Percentiles rank a stretch among this genome's conserved stretches.
phyloP scores from a whole-genome alignment of 2,888 invertebrate genomes.

The Gastrophysa polygoni region DNA sequence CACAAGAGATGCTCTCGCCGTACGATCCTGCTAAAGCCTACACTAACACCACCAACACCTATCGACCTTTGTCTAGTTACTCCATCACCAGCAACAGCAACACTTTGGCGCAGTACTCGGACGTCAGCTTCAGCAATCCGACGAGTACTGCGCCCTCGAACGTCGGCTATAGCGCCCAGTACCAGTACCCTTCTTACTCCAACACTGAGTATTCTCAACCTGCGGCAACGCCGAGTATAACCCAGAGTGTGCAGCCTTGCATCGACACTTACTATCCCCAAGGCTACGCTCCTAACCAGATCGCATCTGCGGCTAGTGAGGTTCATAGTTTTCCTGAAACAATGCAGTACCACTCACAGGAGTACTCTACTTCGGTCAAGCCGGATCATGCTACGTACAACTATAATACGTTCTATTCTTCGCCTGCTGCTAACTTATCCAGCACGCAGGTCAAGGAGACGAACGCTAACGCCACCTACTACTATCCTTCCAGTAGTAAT shows the following conservation, averaged over 20 bases:
- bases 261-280: conserved; percentile 39
- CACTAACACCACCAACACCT: conserved; percentile 45
- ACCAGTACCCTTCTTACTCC: conserved; percentile 22
- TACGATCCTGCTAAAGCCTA: conserved; percentile 39
- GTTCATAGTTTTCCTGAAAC: conserved; percentile 12
- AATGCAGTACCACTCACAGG: conserved; percentile 39
- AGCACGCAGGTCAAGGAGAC: conserved; percentile 31
- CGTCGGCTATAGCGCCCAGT: not conserved
- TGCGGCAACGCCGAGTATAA: not conserved
- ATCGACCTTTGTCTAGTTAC: conserved; percentile 41
- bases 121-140: conserved; percentile 15
- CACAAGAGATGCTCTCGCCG: conserved; percentile 8
- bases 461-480: conserved; percentile 1
- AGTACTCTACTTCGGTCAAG: conserved; percentile 45
- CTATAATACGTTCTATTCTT: conserved; percentile 41
- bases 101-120: conserved; percentile 35
- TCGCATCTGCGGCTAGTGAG: conserved; percentile 7
- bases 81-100: conserved; percentile 23
- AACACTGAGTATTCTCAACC: not conserved
- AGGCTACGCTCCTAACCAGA: conserved; percentile 40
- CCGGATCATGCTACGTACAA: conserved; percentile 30
- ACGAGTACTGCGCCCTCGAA: conserved; percentile 2
- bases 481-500: conserved; percentile 11
- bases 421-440: conserved; percentile 38
- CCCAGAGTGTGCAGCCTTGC: conserved; percentile 11